Base-by-base conservation (phyloP, 2,888 invertebrate genomes). In the Horisme vitalbata region DNA sequence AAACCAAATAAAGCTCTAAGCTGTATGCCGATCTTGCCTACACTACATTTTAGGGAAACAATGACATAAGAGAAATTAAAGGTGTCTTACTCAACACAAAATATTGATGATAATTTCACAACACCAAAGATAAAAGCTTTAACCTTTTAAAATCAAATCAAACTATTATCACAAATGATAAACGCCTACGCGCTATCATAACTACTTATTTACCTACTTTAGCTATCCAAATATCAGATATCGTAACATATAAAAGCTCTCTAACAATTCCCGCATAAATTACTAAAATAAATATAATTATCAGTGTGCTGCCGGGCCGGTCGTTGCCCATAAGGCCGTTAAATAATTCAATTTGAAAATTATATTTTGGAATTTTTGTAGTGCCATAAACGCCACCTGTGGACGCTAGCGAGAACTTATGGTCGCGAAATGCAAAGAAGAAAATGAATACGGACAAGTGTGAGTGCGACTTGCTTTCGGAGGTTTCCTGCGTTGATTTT, bases 341-440 rank as follows among this genome's bases (percentile, higher is more conserved):
- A 71, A 80, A 82, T 83, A 81, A 82, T 81, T 83, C 77, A 79
- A 83, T 83, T 79, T 70, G 38, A 65, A 66, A 59, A 60, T 62
- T 68, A 64, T 70, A 48, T 61, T 66, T 59, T 36, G 50, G 49
- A 54, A 45, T 57, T 43, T 55, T 46, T 50, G 52, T 52, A 46
- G 31, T 30, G 14, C 43, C 47, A 54, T 53, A 62, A 62, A 44
- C 31, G 49, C 24, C 52, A 55, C 55, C 51, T 61, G 52, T 49
- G 38, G 48, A 13, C 28, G 31, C 30, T 12, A 37, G 45, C 30
- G 49, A 36, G 37, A 51, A 51, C 45, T 27, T 24, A 45, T 45
- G 33, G 12, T 26, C 37, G 41, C 45, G 14, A 38, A 50, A 51
- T 51, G 50, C 43, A 45, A 38, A 45, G 12, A 44, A 28, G n/a